A percentile compares a stretch with the other conserved stretches of the same genome.
Evolutionary conservation across 2,888 invertebrate species (phyloP).

Genomic region (Meta bourneti): DNA sequence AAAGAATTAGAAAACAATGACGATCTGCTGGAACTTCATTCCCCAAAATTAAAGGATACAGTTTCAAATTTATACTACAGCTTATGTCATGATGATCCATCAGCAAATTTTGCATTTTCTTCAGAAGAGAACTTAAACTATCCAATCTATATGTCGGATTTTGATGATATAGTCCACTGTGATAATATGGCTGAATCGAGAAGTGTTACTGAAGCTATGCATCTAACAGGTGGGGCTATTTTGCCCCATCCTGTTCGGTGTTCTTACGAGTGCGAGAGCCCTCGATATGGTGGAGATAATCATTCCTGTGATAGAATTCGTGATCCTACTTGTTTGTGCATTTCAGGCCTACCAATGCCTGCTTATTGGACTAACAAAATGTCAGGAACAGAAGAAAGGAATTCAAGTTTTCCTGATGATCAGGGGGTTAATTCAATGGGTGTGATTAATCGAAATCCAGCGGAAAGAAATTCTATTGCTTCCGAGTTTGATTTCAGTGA

Average conservation of each 20-base stretch:
- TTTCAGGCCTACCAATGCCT: constrained; percentile 16
- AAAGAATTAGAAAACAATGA: constrained; percentile 55
- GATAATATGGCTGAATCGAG: constrained; percentile 72
- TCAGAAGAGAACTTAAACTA: constrained; percentile 71
- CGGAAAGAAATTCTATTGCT: constrained; percentile 64
- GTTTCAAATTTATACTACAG: constrained; percentile 70
- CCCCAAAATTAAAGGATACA: constrained; percentile 59
- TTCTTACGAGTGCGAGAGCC: constrained; percentile 41
- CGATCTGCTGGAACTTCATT: not conserved
- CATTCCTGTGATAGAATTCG: constrained; percentile 61
- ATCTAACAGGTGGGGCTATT: constrained; percentile 4
- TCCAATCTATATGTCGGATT: constrained; percentile 71
- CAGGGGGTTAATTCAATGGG: constrained; percentile 2
- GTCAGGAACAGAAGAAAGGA: constrained; percentile 14
- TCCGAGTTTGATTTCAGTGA: constrained; percentile 52
- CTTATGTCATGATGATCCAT: constrained; percentile 49
- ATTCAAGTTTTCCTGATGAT: constrained; percentile 1
- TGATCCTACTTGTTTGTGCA: constrained; percentile 42
- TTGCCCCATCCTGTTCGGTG: constrained; percentile 20
- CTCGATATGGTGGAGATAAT: constrained; percentile 37
- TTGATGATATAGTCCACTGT: constrained; percentile 72
- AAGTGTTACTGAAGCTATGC: constrained; percentile 55
- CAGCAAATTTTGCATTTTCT: constrained; percentile 54
- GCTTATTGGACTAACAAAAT: constrained; percentile 36
- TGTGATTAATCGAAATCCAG: constrained; percentile 7